phyloP scores from a whole-genome alignment of 1,140 invertebrate species.

The Ctenoplectra terminalis region DNA sequence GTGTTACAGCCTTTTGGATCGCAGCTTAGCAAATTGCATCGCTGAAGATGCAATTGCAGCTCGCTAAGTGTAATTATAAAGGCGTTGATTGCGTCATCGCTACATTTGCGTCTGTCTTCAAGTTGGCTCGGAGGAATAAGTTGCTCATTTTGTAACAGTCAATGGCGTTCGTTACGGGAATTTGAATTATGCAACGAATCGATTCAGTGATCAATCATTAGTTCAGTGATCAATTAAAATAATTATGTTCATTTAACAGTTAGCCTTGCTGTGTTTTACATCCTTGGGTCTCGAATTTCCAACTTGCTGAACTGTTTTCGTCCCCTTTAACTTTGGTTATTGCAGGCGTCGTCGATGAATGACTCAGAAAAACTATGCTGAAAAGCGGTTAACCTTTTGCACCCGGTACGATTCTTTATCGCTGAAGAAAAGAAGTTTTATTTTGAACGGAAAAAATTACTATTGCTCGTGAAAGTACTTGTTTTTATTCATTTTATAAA shows the following conservation, averaged over 20 bases:
- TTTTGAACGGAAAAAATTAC: no score
- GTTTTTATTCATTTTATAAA: no score
- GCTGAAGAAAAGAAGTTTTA: no score
- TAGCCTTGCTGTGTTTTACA: no score
- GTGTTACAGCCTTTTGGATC: background rate
- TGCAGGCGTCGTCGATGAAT: no score
- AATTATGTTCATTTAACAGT: no score
- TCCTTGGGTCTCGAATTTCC: background rate
- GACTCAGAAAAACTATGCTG: no score
- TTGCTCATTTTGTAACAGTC: background rate
- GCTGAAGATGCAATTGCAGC: constrained; percentile 11
- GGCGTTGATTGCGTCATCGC: constrained; percentile 7
- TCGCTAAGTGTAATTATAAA: constrained; percentile 21
- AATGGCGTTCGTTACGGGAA: constrained; percentile 16
- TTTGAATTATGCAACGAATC: background rate
- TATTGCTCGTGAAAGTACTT: no score
- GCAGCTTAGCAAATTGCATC: constrained; percentile 19
- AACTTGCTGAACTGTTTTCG: no score
- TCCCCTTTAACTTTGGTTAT: no score
- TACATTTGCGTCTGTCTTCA: background rate
- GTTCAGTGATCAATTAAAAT: background rate
- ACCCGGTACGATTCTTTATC: no score
- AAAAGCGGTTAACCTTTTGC: no score
- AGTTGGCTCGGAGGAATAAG: background rate
- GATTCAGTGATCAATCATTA: constrained; percentile 1